Percentiles rank a stretch among this genome's conserved stretches.
These are phyloP conservation scores for Beroe forskalii DNA, from an alignment of 37 sponge, comb jelly and placozoan species.

Conservation along the genomic window DNA sequence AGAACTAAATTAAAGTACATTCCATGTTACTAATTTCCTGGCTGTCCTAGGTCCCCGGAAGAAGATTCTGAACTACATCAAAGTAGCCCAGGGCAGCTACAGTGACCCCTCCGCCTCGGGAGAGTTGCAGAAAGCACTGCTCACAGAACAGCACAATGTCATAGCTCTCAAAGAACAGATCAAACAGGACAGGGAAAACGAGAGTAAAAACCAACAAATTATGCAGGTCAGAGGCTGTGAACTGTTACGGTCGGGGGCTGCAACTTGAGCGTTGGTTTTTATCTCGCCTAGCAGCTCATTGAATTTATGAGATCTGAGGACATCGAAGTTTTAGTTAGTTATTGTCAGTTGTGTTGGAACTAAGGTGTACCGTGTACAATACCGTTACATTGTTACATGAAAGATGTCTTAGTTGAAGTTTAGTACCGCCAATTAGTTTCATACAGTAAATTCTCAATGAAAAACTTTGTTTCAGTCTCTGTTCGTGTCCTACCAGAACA, in stretches of 20 bases:
- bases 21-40: too few species aligned
- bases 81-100: neutral
- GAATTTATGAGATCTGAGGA: too few species aligned
- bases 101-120: neutral
- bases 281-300: too few species aligned
- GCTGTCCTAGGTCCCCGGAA: slow-evolving; percentile 40
- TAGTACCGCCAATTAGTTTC: too few species aligned
- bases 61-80: slow-evolving; percentile 63
- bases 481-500: slow-evolving; percentile 21
- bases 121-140: slow-evolving; percentile 5
- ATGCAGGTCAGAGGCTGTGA: neutral
- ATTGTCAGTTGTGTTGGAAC: too few species aligned
- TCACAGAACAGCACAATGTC: slow-evolving; percentile 6
- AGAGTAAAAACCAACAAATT: slow-evolving; percentile 9
- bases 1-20: too few species aligned
- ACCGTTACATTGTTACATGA: too few species aligned
- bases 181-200: slow-evolving; percentile 14
- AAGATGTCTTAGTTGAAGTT: too few species aligned
- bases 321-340: too few species aligned
- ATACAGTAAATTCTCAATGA: too few species aligned
- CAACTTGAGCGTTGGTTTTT: too few species aligned
- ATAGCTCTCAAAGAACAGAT: neutral
- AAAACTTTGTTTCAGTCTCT: slow-evolving; percentile 46
- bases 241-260: neutral
- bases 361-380: too few species aligned